A percentile compares a stretch with the other conserved stretches of the same genome.
These are phyloP conservation scores for Cheilosia scutellata DNA, from an alignment of 2,888 invertebrate genomes.

Conservation along the genomic window DNA sequence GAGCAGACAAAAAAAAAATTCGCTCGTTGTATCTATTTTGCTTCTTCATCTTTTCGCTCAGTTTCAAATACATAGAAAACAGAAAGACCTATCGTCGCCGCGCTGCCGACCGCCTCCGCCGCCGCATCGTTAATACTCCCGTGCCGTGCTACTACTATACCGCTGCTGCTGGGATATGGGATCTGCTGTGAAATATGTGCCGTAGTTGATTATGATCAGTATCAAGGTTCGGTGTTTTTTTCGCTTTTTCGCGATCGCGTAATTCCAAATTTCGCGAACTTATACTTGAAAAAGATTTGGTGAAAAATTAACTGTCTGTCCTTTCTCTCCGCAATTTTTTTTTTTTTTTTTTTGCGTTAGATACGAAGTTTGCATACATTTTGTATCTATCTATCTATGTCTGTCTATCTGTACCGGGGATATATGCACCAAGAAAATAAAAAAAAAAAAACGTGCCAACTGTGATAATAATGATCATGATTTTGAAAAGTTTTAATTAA, in stretches of 20 bases:
- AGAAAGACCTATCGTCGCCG: slow-evolving; percentile 72
- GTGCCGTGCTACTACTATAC: slow-evolving; percentile 63
- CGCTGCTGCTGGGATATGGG: slow-evolving; percentile 72
- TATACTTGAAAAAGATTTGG: slow-evolving; percentile 34
- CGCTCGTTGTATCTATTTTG: slow-evolving; percentile 74
- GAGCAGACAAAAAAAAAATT: slow-evolving; percentile 47
- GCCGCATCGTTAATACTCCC: slow-evolving; percentile 49
- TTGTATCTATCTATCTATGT: background rate
- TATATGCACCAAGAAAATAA: background rate
- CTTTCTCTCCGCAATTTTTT: background rate
- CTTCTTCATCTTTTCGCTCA: slow-evolving; percentile 74
- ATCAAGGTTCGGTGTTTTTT: slow-evolving; percentile 76
- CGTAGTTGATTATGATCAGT: slow-evolving; percentile 76
- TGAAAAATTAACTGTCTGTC: slow-evolving; percentile 23
- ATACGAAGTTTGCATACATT: slow-evolving; percentile 10
- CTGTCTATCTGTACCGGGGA: slow-evolving; percentile 31
- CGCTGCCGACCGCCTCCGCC: slow-evolving; percentile 45
- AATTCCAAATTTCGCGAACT: slow-evolving; percentile 71
- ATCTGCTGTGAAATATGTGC: slow-evolving; percentile 75
- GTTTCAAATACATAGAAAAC: slow-evolving; percentile 75
- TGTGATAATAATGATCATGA: slow-evolving; percentile 62
- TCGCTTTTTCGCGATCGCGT: slow-evolving; percentile 73
- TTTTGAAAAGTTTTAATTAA: slow-evolving; percentile 26
- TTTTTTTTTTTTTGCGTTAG: slow-evolving; percentile 24
- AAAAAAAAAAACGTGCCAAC: slow-evolving; percentile 45